Base-by-base conservation (phyloP, 1,140 invertebrate genomes). In the Bombus waltoni region DNA sequence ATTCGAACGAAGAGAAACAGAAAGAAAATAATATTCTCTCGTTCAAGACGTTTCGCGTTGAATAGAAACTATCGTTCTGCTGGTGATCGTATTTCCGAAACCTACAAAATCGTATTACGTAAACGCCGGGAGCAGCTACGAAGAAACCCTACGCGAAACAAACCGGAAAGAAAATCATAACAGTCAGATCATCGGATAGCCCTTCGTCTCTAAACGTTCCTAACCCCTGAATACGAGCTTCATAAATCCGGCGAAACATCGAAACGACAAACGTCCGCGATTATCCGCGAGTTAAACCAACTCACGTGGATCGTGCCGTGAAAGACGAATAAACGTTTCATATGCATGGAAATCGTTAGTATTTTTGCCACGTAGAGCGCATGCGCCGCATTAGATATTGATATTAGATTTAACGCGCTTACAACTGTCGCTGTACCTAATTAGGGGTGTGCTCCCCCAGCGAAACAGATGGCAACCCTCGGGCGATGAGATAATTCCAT, bases 401-500 rank as follows among this genome's bases (percentile, higher is more conserved):
- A 93, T 92, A 94, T 95, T 94, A 94, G 93, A 94, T 94, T 94
- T 92, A 91, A 84, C 93, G 76, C 85, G 89, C 91, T 92, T 92
- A 94, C 93, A 93, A 94, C 93, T 93, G 93, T 94, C 92, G 90
- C 91, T 91, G 88, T 91, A 90, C 82, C 91, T 94, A 94, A 95
- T 95, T 95, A 94, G 93, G 89, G 93, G 91, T 91, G 73, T 47
- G 57, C 86, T 87, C 91, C 86, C 86, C 87, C 42, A 88, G 70
- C 87, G 91, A 93, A 94, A 94, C 94, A 94, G 94, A 95, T 95
- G 94, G 93, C 91, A 90, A 68, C 92, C 94, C 93, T 92, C 87
- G 82, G 93, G 93, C 94, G 91, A 94, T 75, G 78, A 92, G 93
- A 94, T 94, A 94, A 94, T 94, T 92, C 91, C 84, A 82, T 90